Percentiles rank a stretch among this genome's conserved stretches.
Conservation (phyloP, 2,797 vertebrate genomes). For the Poecilia picta region DNA sequence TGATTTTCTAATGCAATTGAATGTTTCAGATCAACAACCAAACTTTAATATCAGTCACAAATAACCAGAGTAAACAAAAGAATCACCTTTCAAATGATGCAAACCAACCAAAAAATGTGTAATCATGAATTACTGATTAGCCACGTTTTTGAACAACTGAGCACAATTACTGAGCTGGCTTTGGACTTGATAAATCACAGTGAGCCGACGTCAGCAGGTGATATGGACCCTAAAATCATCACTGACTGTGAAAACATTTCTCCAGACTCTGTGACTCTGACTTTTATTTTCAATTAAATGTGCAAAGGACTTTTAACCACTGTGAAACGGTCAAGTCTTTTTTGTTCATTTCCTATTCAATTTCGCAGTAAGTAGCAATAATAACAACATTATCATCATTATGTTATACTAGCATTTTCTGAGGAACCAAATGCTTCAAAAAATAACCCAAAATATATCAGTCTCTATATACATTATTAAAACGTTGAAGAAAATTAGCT, state of each 20-base stretch:
- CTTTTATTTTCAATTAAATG: not conserved
- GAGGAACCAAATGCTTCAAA: not conserved
- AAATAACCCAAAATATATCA: not conserved
- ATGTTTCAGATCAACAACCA: not conserved
- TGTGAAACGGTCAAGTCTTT: not conserved
- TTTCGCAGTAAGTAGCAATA: too few relatives aligned
- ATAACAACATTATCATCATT: not conserved
- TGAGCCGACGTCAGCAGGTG: not conserved
- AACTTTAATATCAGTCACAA: not conserved
- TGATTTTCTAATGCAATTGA: not conserved
- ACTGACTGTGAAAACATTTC: not conserved
- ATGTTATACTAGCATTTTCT: not conserved
- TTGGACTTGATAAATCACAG: not conserved
- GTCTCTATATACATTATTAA: not conserved
- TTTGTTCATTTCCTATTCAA: not conserved
- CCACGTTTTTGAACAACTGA: not conserved
- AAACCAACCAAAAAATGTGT: not conserved
- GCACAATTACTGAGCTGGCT: not conserved
- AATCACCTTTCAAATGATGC: not conserved
- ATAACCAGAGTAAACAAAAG: not conserved
- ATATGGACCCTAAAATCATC: not conserved
- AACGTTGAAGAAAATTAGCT: not conserved
- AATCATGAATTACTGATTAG: not conserved
- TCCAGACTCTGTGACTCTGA: not conserved
- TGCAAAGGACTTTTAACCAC: not conserved